Base-by-base conservation (phyloP, 2,113 vertebrate species). In the Corythaeola cristata region DNA sequence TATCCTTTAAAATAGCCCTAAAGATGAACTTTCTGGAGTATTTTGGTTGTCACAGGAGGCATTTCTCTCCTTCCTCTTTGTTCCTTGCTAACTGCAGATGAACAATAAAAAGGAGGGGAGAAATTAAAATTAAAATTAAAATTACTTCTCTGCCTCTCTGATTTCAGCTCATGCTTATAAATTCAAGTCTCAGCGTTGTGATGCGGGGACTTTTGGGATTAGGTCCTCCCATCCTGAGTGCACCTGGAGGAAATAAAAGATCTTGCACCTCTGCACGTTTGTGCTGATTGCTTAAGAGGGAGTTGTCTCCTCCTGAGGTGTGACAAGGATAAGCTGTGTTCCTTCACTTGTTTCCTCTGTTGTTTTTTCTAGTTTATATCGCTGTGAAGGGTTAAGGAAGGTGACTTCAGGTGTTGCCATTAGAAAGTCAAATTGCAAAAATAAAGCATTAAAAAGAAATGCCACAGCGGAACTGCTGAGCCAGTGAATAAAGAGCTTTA, bases 401-500 rank as follows among this genome's bases (percentile, higher is more conserved):
- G 93, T 96, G 89, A 89, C 79, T 93, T 95, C 90, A 92, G 84
- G 85, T 89, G 64, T 44, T 91, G 63, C 58, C 73, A 86, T 91
- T 90, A 71, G 77, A 94, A 96, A 93, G 89, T 92, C 92, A 93
- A 94, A 84, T 82, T 78, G 60, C 69, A 68, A 66, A 92, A 88
- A 73, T 86, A 83, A 94, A 94, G 69, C 84, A 90, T 92, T 92
- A 92, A 93, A 96, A 94, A 85, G 79, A 88, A 94, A 91, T 45
- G 75, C 68, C 4, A 37, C 12, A 23, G 67, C 0, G 0, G 93
- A 96, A 82, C 15, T 95, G 96, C 97, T 97, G 96, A 97, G 85
- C 66, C 89, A 87, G 89, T 67, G 91, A 95, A 92, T 90, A 49
- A 86, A 85, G 89, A 63, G 79, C 88, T 97, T 96, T 79, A 95